Conservation (phyloP, 92 coral and sea anemone genomes). For the Umimayanthus kanabou region DNA sequence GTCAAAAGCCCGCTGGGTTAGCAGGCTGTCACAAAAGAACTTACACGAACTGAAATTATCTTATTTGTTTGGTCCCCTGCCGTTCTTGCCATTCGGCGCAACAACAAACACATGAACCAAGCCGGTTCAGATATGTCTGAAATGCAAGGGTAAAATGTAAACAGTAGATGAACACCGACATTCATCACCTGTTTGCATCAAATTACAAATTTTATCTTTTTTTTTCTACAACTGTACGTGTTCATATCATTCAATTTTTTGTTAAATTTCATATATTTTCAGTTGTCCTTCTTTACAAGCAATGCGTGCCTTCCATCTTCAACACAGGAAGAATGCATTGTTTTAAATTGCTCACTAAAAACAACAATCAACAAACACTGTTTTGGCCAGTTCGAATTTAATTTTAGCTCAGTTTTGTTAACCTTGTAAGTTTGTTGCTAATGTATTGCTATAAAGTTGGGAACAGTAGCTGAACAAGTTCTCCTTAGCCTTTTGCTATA, state of each 20-base stretch:
- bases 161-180: too few species aligned
- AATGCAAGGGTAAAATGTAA: too few species aligned
- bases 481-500: too few species aligned
- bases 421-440: too few species aligned
- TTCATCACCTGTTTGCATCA: neutral
- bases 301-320: neutral
- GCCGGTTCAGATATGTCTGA: too few species aligned
- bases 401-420: neutral
- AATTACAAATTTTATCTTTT: neutral
- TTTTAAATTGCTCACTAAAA: neutral
- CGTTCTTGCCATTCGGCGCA: too few species aligned
- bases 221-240: neutral
- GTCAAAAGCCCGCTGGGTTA: too few species aligned
- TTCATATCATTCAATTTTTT: neutral
- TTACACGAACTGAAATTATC: too few species aligned
- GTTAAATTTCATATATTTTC: neutral
- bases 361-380: neutral
- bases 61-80: too few species aligned
- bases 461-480: neutral
- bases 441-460: neutral
- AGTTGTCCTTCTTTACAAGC: neutral
- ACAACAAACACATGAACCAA: too few species aligned
- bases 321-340: neutral
- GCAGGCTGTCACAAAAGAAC: too few species aligned
- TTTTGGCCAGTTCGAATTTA: neutral